Evolutionary conservation across 2,113 vertebrate genomes (phyloP), one percentile per base, ranked within the genome.

Genomic region (Petromus typicus): DNA sequence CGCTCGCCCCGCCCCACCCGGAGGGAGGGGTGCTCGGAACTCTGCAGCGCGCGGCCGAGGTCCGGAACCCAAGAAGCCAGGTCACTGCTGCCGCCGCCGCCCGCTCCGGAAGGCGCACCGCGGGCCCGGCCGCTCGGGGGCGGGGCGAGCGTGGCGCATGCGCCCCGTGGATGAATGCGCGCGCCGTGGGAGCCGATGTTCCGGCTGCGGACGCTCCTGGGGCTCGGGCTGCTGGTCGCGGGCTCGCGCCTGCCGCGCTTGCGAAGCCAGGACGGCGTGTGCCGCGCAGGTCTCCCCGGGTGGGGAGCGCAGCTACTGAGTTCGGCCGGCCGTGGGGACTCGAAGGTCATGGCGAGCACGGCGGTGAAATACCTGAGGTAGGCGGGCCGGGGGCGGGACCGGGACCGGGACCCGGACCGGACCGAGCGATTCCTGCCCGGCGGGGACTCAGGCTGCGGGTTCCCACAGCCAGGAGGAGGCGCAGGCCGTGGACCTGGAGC

Each of bases 401-500:
- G 37, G 66, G 1, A 34, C 40, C 0, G 45, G 48, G 78, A 0
- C n/a, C n/a, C n/a, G n/a, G n/a, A n/a, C n/a, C n/a, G n/a, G n/a
- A n/a, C 11, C 13, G 14, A 16, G 54, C 37, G 9, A 45, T 59
- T 22, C 51, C 78, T 0, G n/a, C 1, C 56, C 1, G 27, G 32
- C n/a, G 43, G 27, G 40, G 32, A 25, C 94, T 83, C 64, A 90
- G 30, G 30, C 4, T 2, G 3, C 66, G 17, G 32, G 76, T 71
- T 92, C 43, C 80, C 88, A 30, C 91, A 99, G 99, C 94, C 99
- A 99, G 98, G 99, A 99, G 95, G 99, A 99, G 97, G 99, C 99
- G 18, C 99, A 99, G 97, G 98, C 97, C 82, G 99, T 99, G 6
- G 99, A 99, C 45, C 98, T 99, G 97, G 99, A 99, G 98, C 99